phyloP scores from a whole-genome alignment of 2,113 vertebrate genomes.

The Semnornis frantzii region DNA sequence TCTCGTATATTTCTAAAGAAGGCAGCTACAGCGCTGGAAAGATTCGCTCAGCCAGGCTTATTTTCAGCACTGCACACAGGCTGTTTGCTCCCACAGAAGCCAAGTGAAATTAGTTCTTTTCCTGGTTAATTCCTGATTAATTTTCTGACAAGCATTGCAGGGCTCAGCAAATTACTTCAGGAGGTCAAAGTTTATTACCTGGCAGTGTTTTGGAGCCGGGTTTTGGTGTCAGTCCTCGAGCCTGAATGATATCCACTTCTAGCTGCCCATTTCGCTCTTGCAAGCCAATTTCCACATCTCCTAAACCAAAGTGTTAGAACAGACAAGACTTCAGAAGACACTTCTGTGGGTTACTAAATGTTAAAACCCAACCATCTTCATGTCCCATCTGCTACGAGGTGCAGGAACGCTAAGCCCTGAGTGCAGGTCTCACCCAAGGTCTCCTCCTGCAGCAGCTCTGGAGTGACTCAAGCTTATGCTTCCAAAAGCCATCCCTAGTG shows the following conservation, averaged over 20 bases:
- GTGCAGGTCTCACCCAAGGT: neutral
- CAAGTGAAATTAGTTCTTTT: neutral
- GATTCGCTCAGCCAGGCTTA: neutral
- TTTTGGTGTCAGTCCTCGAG: constrained; percentile 93
- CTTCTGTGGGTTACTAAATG: neutral
- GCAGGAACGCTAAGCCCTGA: neutral
- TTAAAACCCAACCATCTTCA: neutral
- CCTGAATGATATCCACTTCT: constrained; percentile 98
- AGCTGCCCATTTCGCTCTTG: constrained; percentile 93
- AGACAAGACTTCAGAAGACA: neutral
- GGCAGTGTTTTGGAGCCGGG: constrained; percentile 94
- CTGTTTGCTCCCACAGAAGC: neutral
- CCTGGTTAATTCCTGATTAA: neutral
- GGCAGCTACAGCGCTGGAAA: neutral
- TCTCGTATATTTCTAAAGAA: neutral
- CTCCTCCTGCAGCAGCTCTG: neutral
- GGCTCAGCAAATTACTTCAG: neutral
- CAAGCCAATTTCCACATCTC: constrained; percentile 94
- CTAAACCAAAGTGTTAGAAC: constrained; percentile 66
- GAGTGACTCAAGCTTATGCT: neutral
- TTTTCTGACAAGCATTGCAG: neutral
- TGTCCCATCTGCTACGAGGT: neutral
- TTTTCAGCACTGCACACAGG: neutral
- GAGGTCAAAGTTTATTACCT: constrained; percentile 76
- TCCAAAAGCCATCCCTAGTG: neutral